Evolutionary conservation across 2,888 invertebrate genomes (phyloP), one percentile per base, ranked within the genome.

Genomic region (Leptarthrus brevirostris): DNA sequence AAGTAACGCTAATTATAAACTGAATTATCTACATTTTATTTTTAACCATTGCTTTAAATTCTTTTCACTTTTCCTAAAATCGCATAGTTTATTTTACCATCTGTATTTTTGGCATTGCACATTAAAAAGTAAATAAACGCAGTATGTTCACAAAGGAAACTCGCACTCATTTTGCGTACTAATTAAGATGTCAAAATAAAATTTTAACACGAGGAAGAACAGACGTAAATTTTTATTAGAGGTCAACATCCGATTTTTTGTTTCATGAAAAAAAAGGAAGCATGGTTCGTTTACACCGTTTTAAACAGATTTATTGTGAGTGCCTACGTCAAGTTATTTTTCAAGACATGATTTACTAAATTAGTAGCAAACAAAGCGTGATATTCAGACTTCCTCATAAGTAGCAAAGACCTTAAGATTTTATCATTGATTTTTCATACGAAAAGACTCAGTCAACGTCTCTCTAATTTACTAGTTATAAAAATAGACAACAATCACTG

Each of bases 121-220:
- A 8, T 30, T n/a, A 30, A 44, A 64, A 64, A 24, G 24, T 24
- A 64, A 64, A 64, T 44, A 47, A 44, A 47, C 64, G 64, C 47
- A 64, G 36, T 64, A 44, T 47, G 12, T 10, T 22, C 64, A 64
- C 64, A 64, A 64, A 64, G 47, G 14, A 40, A 61, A 61, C 22
- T 16, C 47, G 16, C 24, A 44, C 8, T 44, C 20, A 47, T 18
- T 61, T 24, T 64, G 47, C 64, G 64, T 64, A 47, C 44, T 24
- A 64, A 64, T 44, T 44, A 40, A 40, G 3, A 12, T n/a, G 12
- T 8, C 8, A 12, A 40, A 40, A 40, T 40, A 40, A 40, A 12
- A 40, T 40, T 40, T 40, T 12, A 40, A 8, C 40, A 12, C 40
- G 12, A 12, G 12, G 12, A 40, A n/a, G 40, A 40, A 40, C 40